Conservation (phyloP, 2,888 invertebrate genomes). For the Druceiella hillmani region DNA sequence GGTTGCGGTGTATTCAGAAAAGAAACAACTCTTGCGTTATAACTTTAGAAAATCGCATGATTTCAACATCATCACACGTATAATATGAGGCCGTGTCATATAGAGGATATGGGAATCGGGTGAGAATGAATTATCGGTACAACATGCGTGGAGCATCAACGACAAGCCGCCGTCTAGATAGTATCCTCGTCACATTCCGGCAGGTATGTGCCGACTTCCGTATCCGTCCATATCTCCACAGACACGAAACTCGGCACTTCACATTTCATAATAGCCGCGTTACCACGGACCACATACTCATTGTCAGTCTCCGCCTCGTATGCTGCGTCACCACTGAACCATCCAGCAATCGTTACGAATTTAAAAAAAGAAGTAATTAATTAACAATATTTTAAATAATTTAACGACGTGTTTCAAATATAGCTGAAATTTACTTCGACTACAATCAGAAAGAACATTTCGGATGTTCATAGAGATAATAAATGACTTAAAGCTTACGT, state of each 20-base stretch:
- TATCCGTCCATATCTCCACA: conserved; percentile 84
- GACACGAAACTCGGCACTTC: conserved; percentile 91
- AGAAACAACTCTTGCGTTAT: too few relatives aligned
- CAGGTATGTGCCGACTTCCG: conserved; percentile 71
- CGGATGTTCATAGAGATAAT: too few relatives aligned
- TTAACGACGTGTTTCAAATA: too few relatives aligned
- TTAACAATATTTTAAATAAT: too few relatives aligned
- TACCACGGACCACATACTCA: conserved; percentile 87
- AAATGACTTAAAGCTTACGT: too few relatives aligned
- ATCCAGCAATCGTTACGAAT: conserved; percentile 1
- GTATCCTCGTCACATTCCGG: conserved; percentile 58
- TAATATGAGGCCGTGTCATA: conserved; percentile 4
- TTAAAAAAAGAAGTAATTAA: too few relatives aligned
- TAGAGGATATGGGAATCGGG: conserved; percentile 27
- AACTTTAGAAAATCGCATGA: too few relatives aligned
- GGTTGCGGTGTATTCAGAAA: too few relatives aligned
- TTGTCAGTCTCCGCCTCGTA: conserved; percentile 87
- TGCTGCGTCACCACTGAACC: conserved; percentile 62
- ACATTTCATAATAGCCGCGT: conserved; percentile 89
- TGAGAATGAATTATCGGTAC: conserved; percentile 26
- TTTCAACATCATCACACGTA: too few relatives aligned
- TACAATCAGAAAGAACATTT: too few relatives aligned
- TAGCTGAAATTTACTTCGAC: too few relatives aligned
- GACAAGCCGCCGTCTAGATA: too few relatives aligned
- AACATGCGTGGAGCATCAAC: neutral